These are phyloP conservation scores for Drosophila sucinea DNA, from an alignment of 1,140 invertebrate species.

Conservation along the genomic window DNA sequence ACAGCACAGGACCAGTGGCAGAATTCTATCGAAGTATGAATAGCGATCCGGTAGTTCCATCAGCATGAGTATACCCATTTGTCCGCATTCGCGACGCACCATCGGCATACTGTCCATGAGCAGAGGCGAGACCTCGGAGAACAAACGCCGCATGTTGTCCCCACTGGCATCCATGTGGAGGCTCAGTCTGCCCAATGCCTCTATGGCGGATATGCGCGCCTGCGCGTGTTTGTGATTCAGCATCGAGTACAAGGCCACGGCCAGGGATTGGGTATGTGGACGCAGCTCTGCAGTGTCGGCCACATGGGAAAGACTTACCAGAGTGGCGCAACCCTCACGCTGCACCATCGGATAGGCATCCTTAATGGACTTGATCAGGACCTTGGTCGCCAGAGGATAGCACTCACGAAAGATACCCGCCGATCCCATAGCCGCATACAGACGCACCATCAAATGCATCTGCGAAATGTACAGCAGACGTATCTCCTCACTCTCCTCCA, in stretches of 20 bases:
- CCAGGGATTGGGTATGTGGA: conserved; percentile 87
- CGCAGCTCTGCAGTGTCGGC: conserved; percentile 88
- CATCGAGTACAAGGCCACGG: conserved; percentile 88
- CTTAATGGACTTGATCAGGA: conserved; percentile 88
- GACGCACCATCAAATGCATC: conserved; percentile 86
- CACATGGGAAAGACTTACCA: conserved; percentile 86
- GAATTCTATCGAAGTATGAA: conserved; percentile 89
- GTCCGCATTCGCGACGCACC: conserved; percentile 87
- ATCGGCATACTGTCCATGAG: conserved; percentile 89
- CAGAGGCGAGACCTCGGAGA: conserved; percentile 72
- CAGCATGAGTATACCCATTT: conserved; percentile 88
- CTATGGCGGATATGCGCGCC: conserved; percentile 89
- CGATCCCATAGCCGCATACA: conserved; percentile 83
- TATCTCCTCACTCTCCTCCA: conserved; percentile 94
- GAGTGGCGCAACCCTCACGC: conserved; percentile 89
- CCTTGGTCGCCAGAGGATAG: conserved; percentile 89
- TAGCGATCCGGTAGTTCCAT: conserved; percentile 89
- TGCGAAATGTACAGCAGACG: conserved; percentile 88
- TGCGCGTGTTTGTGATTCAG: conserved; percentile 92
- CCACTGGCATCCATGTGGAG: conserved; percentile 85
- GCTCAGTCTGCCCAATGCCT: conserved; percentile 86
- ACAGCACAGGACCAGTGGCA: conserved; percentile 90
- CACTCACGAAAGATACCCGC: conserved; percentile 60
- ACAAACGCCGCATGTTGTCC: conserved; percentile 83
- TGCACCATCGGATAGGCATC: conserved; percentile 92